Conservation (phyloP, 2,113 vertebrate species). For the Bucco capensis region DNA sequence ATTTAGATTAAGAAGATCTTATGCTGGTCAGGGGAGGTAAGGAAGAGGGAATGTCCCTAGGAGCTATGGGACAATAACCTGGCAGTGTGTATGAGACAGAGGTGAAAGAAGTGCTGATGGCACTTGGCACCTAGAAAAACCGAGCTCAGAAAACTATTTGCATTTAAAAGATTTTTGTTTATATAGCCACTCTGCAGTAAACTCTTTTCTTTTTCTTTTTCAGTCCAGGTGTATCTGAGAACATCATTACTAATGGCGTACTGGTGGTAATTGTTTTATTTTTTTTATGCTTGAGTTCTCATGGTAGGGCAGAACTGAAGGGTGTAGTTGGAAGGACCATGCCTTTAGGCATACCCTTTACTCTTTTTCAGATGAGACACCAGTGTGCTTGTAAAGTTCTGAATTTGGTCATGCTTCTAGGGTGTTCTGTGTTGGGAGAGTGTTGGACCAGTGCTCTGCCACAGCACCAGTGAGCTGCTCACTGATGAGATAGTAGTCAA, state of each 20-base stretch:
- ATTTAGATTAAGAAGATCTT: not conserved
- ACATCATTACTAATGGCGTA: slow-evolving; percentile 63
- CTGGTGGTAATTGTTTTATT: slow-evolving; percentile 53
- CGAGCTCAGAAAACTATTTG: not conserved
- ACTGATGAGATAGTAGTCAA: not conserved
- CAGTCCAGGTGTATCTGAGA: slow-evolving; percentile 56
- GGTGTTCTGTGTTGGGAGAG: not conserved
- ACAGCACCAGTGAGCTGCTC: not conserved
- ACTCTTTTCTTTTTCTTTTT: not conserved
- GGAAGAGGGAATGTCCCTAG: not conserved
- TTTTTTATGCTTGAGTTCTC: not conserved
- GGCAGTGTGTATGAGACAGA: fast-evolving
- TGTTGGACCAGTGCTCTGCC: not conserved
- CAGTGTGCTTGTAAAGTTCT: not conserved
- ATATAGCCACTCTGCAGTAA: not conserved
- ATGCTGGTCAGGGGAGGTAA: not conserved
- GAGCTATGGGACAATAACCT: not conserved
- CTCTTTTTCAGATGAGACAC: not conserved
- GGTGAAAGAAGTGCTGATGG: not conserved
- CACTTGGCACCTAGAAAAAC: not conserved
- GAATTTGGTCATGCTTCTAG: not conserved
- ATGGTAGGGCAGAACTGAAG: not conserved
- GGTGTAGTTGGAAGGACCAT: not conserved
- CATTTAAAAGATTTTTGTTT: not conserved
- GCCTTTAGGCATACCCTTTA: not conserved